phyloP scores from a whole-genome alignment of 2,888 invertebrate species.

The Melinaea marsaeus region DNA sequence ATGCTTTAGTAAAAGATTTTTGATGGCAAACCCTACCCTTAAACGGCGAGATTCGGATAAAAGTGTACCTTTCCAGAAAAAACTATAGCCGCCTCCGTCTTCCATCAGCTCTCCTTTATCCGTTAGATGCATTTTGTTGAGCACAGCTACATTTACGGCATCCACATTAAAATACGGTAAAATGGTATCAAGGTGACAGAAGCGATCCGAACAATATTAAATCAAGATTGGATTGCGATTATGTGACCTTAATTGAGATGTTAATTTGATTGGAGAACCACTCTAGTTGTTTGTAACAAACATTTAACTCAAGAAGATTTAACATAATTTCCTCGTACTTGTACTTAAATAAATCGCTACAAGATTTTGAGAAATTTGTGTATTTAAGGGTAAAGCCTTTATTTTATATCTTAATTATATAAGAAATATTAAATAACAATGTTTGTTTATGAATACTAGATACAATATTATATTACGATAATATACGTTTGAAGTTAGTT shows the following conservation, averaged over 20 bases:
- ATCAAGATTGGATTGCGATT: conserved; percentile 31
- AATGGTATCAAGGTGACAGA: conserved; percentile 21
- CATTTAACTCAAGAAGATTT: no score
- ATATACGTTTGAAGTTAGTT: no score
- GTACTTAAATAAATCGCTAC: no score
- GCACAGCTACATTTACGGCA: conserved; percentile 33
- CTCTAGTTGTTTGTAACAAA: conserved; percentile 21
- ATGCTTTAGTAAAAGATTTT: conserved; percentile 4
- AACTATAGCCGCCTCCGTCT: conserved; percentile 17
- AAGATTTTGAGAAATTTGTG: no score
- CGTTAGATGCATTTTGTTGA: conserved; percentile 36
- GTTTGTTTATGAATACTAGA: no score
- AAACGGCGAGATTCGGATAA: conserved; percentile 19
- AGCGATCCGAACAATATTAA: conserved; percentile 30
- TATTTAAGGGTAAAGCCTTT: no score
- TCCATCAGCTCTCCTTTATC: conserved; percentile 31
- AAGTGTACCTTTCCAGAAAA: conserved; percentile 24
- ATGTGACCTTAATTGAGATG: conserved; percentile 30
- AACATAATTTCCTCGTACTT: no score
- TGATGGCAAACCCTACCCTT: conserved; percentile 27
- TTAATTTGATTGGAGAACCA: conserved; percentile 33
- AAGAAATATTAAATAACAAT: no score
- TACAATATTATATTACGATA: no score
- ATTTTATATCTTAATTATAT: no score
- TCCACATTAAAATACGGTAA: conserved; percentile 26